Conservation (phyloP, 2,888 invertebrate species). For the Pseudeuparius sepicola region DNA sequence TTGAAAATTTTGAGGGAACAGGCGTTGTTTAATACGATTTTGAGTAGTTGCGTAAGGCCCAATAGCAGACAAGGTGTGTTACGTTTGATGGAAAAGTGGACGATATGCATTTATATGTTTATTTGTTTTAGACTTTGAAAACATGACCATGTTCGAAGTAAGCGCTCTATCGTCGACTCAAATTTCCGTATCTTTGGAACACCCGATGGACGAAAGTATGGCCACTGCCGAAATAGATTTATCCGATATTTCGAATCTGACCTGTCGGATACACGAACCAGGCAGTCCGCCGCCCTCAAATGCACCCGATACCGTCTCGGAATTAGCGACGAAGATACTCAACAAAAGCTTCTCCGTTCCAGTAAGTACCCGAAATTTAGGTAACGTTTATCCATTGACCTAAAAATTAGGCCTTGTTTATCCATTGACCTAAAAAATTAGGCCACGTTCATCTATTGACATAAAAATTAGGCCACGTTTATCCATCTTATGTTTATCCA, state of each 20-base stretch:
- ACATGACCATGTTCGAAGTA: conserved; percentile 83
- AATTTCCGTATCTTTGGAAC: conserved; percentile 83
- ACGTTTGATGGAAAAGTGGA: background rate
- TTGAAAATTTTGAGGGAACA: conserved; percentile 78
- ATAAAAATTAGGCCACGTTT: too few species aligned
- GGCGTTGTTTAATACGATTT: conserved; percentile 80
- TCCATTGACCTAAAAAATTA: too few species aligned
- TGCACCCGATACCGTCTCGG: conserved; percentile 41
- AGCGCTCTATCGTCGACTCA: conserved; percentile 83
- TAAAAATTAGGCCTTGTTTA: too few species aligned
- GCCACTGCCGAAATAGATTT: conserved; percentile 87
- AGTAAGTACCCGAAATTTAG: conserved; percentile 40
- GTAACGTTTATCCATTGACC: too few species aligned
- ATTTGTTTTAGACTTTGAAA: conserved; percentile 51
- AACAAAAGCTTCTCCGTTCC: conserved; percentile 87
- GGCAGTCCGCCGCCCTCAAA: conserved; percentile 35
- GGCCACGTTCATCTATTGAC: too few species aligned
- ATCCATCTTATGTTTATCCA: too few species aligned
- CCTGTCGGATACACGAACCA: conserved; percentile 67
- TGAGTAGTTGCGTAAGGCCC: conserved; percentile 80
- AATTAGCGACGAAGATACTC: conserved; percentile 57
- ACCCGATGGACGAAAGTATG: conserved; percentile 86
- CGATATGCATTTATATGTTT: conserved; percentile 8
- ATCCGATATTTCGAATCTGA: conserved; percentile 66
- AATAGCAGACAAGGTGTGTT: conserved; percentile 64